Evolutionary conservation across 2,888 invertebrate genomes (phyloP), one percentile per base, ranked within the genome.

Genomic region (Cancer borealis): DNA sequence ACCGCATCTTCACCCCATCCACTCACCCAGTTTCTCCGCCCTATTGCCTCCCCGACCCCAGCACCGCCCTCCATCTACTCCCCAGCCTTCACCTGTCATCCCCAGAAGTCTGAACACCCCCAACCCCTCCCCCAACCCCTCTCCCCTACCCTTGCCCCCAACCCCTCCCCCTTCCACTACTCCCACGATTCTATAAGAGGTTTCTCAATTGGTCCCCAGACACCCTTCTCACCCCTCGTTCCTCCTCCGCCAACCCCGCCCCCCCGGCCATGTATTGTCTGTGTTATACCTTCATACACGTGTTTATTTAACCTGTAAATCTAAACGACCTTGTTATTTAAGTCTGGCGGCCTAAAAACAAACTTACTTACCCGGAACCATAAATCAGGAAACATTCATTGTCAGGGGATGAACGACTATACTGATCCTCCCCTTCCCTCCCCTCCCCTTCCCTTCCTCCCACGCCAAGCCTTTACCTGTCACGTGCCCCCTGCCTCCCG

Each of bases 271-370:
- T 84, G 84, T 39, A 84, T 84, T 84, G 84, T 84, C 84, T 84
- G 39, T 21, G 3, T 39, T 39, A 30, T 39, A 84, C 30, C 14
- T 30, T 84, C 39, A 84, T 84, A 84, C n/a, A n/a, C 14, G 84
- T 84, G 84, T 84, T 39, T 84, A 84, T 84, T 84, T 84, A n/a
- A 39, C 30, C 39, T 84, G 39, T 84, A 30, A 30, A 84, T 84
- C 84, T 84, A 30, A 39, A 39, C 84, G 84, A 84, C 84, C 84
- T 84, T 84, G 84, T 84, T 84, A 84, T 84, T 84, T 39, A 39
- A 39, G 84, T 84, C 84, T 84, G 84, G 84, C 84, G 84, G 84
- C 84, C 84, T 84, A 84, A 84, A 84, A 84, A 84, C 84, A 84
- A 39, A 26, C 73, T 26, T 12, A 54, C 66, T 5, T 84, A 30